Percentiles rank a stretch among this genome's conserved stretches.
Evolutionary conservation across 2,797 vertebrate genomes (phyloP).

Genomic region (Zenarchopterus dispar): DNA sequence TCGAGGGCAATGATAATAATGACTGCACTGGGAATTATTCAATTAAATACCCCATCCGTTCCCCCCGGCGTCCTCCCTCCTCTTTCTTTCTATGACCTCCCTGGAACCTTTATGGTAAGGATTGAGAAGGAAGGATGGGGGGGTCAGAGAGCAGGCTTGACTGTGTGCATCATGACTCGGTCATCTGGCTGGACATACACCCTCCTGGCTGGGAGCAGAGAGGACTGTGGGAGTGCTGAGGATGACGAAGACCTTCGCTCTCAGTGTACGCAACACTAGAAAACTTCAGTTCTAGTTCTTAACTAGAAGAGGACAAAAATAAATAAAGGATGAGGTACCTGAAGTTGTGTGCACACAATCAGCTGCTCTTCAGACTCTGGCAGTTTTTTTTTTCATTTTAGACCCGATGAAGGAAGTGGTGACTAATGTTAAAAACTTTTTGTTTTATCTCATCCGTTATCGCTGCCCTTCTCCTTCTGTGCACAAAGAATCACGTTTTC

Average conservation of each 20-base stretch:
- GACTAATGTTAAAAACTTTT: constrained; percentile 22
- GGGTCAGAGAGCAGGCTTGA: constrained; percentile 57
- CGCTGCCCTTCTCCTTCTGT: constrained; percentile 35
- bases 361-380: constrained; percentile 21
- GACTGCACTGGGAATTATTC: constrained; percentile 77
- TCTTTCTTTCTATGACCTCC: constrained; percentile 51
- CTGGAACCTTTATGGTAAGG: constrained; percentile 31
- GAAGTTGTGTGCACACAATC: constrained; percentile 4
- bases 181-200: constrained; percentile 58
- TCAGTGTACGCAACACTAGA: constrained; percentile 16
- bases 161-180: constrained; percentile 57
- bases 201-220: constrained; percentile 5
- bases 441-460: constrained; percentile 23
- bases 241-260: constrained; percentile 11
- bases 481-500: constrained; percentile 48
- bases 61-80: constrained; percentile 39
- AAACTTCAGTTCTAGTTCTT: constrained; percentile 39
- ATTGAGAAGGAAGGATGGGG: constrained; percentile 3
- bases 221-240: constrained; percentile 11
- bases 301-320: constrained; percentile 44
- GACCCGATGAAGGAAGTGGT: constrained; percentile 14
- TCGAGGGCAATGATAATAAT: constrained; percentile 60
- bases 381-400: constrained; percentile 30
- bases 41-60: constrained; percentile 74
- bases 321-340: constrained; percentile 27